Evolutionary conservation across 2,888 invertebrate species (phyloP).

Genomic region (Dexiosoma caninum): DNA sequence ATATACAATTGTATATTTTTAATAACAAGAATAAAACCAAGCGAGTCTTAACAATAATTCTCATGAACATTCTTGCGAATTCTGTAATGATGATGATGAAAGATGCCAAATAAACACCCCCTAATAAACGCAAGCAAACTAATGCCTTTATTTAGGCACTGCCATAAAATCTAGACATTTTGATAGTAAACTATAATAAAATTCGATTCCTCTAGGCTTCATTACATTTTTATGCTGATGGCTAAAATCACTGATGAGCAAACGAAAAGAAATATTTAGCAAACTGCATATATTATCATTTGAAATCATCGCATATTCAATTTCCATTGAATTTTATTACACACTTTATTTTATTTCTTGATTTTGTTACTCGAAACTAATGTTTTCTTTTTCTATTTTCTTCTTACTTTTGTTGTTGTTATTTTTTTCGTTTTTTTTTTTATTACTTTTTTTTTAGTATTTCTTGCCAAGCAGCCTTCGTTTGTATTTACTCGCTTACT

Average conservation of each 20-base stretch:
- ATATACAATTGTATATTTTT: background rate
- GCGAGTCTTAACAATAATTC: background rate
- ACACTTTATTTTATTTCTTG: slow-evolving; percentile 35
- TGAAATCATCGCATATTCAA: slow-evolving; percentile 44
- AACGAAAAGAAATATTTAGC: slow-evolving; percentile 11
- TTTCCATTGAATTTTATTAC: slow-evolving; percentile 41
- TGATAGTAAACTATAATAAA: slow-evolving; percentile 28
- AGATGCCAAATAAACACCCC: background rate
- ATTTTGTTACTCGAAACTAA: slow-evolving; percentile 3
- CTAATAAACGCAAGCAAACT: background rate
- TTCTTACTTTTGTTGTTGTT: too few species aligned
- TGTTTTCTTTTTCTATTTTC: slow-evolving; percentile 15
- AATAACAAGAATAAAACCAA: too few species aligned
- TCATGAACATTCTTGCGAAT: background rate
- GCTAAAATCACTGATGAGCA: slow-evolving; percentile 32
- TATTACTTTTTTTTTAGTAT: slow-evolving; percentile 12
- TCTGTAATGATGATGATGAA: background rate
- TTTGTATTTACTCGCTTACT: slow-evolving; percentile 1
- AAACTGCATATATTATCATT: slow-evolving; percentile 57
- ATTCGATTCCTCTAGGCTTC: slow-evolving; percentile 38
- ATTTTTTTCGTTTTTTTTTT: background rate
- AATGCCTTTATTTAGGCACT: slow-evolving; percentile 33
- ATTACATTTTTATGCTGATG: slow-evolving; percentile 25
- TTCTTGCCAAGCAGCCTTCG: slow-evolving; percentile 6
- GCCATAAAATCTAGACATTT: slow-evolving; percentile 45